Base-by-base conservation (phyloP, 1,140 invertebrate species). In the Conus betulinus region DNA sequence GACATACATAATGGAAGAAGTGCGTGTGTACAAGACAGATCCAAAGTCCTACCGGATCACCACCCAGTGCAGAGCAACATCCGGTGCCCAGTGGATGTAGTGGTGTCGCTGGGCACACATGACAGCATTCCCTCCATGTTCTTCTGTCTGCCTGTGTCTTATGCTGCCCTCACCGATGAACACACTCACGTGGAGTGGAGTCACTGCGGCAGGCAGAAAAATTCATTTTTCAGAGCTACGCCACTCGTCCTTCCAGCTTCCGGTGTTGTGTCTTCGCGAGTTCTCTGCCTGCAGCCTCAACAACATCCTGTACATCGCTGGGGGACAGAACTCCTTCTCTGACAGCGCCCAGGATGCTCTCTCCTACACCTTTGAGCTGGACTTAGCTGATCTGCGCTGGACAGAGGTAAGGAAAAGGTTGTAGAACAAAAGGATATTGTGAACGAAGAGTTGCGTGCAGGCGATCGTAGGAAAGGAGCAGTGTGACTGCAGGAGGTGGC, bases 241-340 rank as follows among this genome's bases (percentile, higher is more conserved):
- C 5, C 85, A 87, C 74, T 87, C 85, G 71, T 87, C 85, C 20
- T 87, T 87, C 25, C 85, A 87, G 74, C 85, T 87, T 20, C 85
- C 85, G 17, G 85, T 87, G 23, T 52, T 87, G 67, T 87, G 85
- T 52, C 84, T 89, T 57, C 88, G 88, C 10, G 88, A 89, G 88
- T 89, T 89, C 79, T 85, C 84, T 78, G 87, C 88, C 11, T 89
- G 88, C 78, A 89, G 81, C 51, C 83, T 89, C 13, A 88, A 88
- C 55, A 88, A 89, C 60, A 81, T 85, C 20, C 27, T 90, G 53
- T 90, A 90, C 67, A 84, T 90, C 11, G 88, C 87, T 78, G 90
- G 90, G 20, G 90, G 90, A 20, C 90, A 90, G 86, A 81, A 84
- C 20, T 85, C 76, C 13, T 89, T 89, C 39, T 87, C 86, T 11